These are phyloP conservation scores for Remorina albescens DNA, from an alignment of 2,797 vertebrate species.

Conservation along the genomic window DNA sequence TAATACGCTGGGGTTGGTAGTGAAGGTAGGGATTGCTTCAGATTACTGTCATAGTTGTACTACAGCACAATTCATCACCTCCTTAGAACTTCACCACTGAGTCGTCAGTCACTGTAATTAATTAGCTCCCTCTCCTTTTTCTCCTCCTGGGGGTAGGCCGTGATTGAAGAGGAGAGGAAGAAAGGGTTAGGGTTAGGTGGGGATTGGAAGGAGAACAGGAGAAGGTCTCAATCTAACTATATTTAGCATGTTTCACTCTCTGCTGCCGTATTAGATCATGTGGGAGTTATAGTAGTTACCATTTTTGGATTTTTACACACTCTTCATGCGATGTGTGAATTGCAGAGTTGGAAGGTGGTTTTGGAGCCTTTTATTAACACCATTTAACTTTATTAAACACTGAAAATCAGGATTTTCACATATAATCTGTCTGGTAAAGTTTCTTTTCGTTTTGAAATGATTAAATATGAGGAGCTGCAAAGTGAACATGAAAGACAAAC, in stretches of 20 bases:
- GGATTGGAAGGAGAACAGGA: slow-evolving; percentile 18
- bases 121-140: slow-evolving; percentile 63
- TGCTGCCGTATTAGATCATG: neutral
- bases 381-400: slow-evolving; percentile 14
- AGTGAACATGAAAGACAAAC: no score
- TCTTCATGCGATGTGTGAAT: slow-evolving; percentile 9
- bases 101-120: slow-evolving; percentile 75
- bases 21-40: slow-evolving; percentile 52
- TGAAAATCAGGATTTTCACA: neutral
- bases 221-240: slow-evolving; percentile 26
- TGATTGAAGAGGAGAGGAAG: slow-evolving; percentile 51
- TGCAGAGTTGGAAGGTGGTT: slow-evolving; percentile 1
- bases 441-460: neutral
- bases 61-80: slow-evolving; percentile 62
- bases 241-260: slow-evolving; percentile 13
- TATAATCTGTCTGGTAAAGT: neutral
- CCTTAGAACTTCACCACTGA: slow-evolving; percentile 56
- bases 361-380: slow-evolving; percentile 33
- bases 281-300: slow-evolving; percentile 20
- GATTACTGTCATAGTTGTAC: slow-evolving; percentile 71
- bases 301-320: slow-evolving; percentile 10
- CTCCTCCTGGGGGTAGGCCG: slow-evolving; percentile 37
- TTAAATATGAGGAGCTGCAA: neutral
- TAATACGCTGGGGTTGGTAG: slow-evolving; percentile 36
- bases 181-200: no score